Percentiles rank a stretch among this genome's conserved stretches.
Evolutionary conservation across 2,113 vertebrate genomes (phyloP).

Genomic region (Eptesicus fuscus): DNA sequence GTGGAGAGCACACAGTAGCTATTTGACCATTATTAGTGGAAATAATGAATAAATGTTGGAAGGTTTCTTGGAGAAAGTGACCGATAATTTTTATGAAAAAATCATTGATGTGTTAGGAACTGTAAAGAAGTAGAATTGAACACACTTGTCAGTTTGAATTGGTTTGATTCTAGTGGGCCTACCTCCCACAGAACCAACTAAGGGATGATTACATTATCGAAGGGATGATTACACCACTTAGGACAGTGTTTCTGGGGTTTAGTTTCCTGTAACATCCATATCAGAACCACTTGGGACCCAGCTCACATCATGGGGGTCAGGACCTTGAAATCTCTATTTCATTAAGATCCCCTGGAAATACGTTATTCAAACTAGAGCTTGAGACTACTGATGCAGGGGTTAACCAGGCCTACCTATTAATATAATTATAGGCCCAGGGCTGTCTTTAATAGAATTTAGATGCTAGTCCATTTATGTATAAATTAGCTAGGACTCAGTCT

Average conservation of each 20-base stretch:
- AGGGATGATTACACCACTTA: background rate
- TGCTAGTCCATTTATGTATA: background rate
- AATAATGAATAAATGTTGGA: background rate
- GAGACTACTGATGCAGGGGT: background rate
- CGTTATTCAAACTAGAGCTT: background rate
- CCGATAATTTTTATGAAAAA: background rate
- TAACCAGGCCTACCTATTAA: background rate
- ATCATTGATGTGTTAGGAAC: background rate
- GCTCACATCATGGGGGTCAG: background rate
- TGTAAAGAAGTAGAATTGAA: background rate
- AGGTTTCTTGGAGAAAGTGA: background rate
- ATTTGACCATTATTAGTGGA: background rate
- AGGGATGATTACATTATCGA: background rate
- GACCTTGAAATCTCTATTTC: background rate
- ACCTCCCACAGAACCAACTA: background rate
- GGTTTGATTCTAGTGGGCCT: background rate
- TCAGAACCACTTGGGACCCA: background rate
- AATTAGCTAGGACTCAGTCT: background rate
- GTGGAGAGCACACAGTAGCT: background rate
- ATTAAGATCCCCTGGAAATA: background rate
- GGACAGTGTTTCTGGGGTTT: background rate
- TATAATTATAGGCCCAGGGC: background rate
- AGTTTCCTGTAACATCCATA: background rate
- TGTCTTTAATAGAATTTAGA: background rate
- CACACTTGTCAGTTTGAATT: background rate